A percentile compares a stretch with the other conserved stretches of the same genome.
phyloP scores from a whole-genome alignment of 1,140 invertebrate genomes.

The Chionoecetes opilio region DNA sequence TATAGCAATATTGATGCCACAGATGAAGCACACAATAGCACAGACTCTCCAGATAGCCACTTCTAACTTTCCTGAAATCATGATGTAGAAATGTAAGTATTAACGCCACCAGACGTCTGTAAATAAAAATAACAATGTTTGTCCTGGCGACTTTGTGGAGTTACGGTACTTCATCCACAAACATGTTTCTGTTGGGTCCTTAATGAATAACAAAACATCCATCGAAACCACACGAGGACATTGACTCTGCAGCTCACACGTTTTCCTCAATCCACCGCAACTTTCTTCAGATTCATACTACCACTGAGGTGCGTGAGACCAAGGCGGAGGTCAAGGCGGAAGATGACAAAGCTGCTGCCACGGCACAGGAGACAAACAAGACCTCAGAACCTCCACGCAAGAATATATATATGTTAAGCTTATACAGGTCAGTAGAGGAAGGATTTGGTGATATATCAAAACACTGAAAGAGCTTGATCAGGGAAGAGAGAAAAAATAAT shows the following conservation, averaged over 20 bases:
- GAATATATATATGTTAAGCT: slow-evolving; percentile 57
- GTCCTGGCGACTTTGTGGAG: too few relatives aligned
- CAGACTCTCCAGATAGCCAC: too few relatives aligned
- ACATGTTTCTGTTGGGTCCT: too few relatives aligned
- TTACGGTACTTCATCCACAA: too few relatives aligned
- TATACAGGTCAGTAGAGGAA: slow-evolving; percentile 24
- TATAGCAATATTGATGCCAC: too few relatives aligned
- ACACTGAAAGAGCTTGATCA: too few relatives aligned
- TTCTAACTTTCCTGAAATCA: too few relatives aligned
- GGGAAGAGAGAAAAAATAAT: too few relatives aligned
- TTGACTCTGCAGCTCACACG: background rate
- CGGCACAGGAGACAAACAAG: background rate
- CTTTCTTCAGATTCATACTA: slow-evolving; percentile 47
- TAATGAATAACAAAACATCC: background rate
- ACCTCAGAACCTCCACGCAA: slow-evolving; percentile 50
- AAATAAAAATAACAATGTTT: too few relatives aligned
- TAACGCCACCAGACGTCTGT: too few relatives aligned
- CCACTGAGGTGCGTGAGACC: background rate
- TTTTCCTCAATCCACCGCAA: background rate
- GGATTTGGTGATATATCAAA: background rate
- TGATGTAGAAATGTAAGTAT: too few relatives aligned
- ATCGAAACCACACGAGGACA: background rate
- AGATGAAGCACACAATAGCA: too few relatives aligned
- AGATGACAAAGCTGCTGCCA: background rate
- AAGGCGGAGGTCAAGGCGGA: background rate